Evolutionary conservation across 2,797 vertebrate genomes (phyloP).

Genomic region (Eupleurogrammus muticus): DNA sequence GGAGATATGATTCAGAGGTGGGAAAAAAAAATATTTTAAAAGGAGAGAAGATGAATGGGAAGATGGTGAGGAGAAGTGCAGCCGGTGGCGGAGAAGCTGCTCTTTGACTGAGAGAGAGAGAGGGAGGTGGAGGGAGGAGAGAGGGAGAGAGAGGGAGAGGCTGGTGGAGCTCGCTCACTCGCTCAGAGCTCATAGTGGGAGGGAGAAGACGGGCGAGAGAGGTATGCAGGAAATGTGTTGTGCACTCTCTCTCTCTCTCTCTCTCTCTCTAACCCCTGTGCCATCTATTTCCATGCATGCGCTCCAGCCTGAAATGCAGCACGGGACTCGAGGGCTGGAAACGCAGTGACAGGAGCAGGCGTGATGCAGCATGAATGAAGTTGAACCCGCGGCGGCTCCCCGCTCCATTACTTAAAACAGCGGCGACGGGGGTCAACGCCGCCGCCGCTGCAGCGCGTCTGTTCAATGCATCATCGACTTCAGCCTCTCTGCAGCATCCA

Average conservation of each 20-base stretch:
- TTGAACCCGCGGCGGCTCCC: too few species aligned
- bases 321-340: constrained; percentile 38
- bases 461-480: too few species aligned
- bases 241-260: constrained; percentile 50
- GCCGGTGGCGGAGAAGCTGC: constrained; percentile 67
- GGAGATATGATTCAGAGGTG: constrained; percentile 20
- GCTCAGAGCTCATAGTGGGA: constrained; percentile 55
- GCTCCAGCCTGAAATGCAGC: constrained; percentile 30
- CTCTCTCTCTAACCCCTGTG: constrained; percentile 42
- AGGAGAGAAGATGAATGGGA: constrained; percentile 44
- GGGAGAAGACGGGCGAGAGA: constrained; percentile 57
- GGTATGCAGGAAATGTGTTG: constrained; percentile 75
- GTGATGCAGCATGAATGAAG: constrained; percentile 25
- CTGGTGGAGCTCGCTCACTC: constrained; percentile 39
- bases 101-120: constrained; percentile 57
- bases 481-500: too few species aligned
- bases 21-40: background rate
- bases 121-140: constrained; percentile 13
- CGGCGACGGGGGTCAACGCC: too few species aligned
- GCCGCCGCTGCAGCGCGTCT: too few species aligned
- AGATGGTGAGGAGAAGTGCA: constrained; percentile 51
- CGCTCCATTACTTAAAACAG: too few species aligned
- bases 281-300: constrained; percentile 72
- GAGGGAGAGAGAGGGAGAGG: constrained; percentile 16
- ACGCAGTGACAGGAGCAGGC: constrained; percentile 24